Base-by-base conservation (phyloP, 2,888 invertebrate species). In the Calameuta filiformis region DNA sequence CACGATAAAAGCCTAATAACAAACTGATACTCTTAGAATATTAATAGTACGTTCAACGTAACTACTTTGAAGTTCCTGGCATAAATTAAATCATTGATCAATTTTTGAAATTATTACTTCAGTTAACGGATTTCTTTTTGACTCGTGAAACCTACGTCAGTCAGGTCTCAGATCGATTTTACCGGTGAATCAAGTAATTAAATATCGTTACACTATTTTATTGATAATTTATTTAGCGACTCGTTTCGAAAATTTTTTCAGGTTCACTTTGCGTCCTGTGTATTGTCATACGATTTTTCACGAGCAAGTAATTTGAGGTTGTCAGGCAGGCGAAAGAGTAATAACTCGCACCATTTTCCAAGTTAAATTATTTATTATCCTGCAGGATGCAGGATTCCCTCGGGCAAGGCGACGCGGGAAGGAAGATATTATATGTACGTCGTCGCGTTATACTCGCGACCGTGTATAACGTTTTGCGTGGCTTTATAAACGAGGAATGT, bases 331-430 rank as follows among this genome's bases (percentile, higher is more conserved):
- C 23, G 23, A 56, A 81, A 77, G 79, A 80, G 84, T 84, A 86
- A 87, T 86, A 85, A 87, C 83, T 86, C 79, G 82, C 80, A 84
- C 85, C 84, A 85, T 82, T 87, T 82, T 83, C 82, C 78, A 79
- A 78, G 79, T 81, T 86, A 87, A 86, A 87, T 88, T 86, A 87
- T 88, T 88, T 87, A 87, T 86, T 82, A 83, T 84, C 81, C 81
- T 78, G 80, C 82, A 80, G 82, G 81, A 84, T 81, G 78, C 82
- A 79, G 79, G 80, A 79, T 77, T 84, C 85, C 83, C 86, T 79
- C 73, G 83, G 80, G 85, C 83, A 73, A 76, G 75, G 79, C 78
- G 69, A 77, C 81, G 81, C 77, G 78, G 83, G 71, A 82, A 85
- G 85, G 83, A 85, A 86, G 84, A 84, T 85, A 86, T 85, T 86